Evolutionary conservation across 92 coral and sea anemone genomes (phyloP).

Genomic region (Palythoa heliodiscus): DNA sequence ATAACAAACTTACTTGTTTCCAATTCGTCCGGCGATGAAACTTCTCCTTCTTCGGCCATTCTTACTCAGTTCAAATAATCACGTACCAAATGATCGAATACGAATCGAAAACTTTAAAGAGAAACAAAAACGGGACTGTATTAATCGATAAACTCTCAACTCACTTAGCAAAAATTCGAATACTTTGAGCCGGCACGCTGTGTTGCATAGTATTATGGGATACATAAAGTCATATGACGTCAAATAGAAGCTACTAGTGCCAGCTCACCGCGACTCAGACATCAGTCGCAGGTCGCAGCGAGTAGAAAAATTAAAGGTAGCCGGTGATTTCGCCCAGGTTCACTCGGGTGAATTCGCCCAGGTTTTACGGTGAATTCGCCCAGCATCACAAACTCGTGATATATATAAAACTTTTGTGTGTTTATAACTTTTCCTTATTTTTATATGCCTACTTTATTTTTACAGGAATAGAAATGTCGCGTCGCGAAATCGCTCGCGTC

Average conservation of each 20-base stretch:
- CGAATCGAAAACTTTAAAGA: background rate
- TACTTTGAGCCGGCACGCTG: slow-evolving; percentile 30
- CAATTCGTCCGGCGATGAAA: slow-evolving; percentile 94
- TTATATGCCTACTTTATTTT: too few relatives aligned
- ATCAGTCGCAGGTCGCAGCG: too few relatives aligned
- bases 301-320: too few relatives aligned
- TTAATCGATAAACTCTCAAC: background rate
- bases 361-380: too few relatives aligned
- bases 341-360: too few relatives aligned
- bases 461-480: too few relatives aligned
- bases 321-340: too few relatives aligned
- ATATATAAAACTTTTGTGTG: too few relatives aligned
- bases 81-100: background rate
- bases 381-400: too few relatives aligned
- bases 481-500: too few relatives aligned
- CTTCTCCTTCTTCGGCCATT: slow-evolving; percentile 97
- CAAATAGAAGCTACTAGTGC: slow-evolving; percentile 8
- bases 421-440: too few relatives aligned
- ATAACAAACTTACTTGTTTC: slow-evolving; percentile 79
- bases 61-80: slow-evolving; percentile 15
- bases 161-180: slow-evolving; percentile 24
- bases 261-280: background rate
- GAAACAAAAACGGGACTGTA: background rate
- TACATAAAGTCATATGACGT: slow-evolving; percentile 13
- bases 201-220: slow-evolving; percentile 16